Base-by-base conservation (phyloP, 2,888 invertebrate genomes). In the Lepidochitona cinerea region DNA sequence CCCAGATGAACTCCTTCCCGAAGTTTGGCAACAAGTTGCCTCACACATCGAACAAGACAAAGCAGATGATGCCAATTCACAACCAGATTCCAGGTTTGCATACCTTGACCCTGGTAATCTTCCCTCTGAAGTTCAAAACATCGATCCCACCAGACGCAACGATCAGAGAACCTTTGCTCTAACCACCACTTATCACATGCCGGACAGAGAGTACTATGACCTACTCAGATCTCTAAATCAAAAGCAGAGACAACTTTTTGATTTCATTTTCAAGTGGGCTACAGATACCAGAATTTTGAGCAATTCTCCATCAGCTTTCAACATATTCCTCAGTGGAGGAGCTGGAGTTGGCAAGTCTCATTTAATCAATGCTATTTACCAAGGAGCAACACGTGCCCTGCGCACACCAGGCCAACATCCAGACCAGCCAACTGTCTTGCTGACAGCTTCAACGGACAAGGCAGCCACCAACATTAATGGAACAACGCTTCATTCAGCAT, bases 381-480 rank as follows among this genome's bases (percentile, higher is more conserved):
- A 79, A 37, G 52, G 68, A 53, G 67, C 69, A 67, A 29, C 73
- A 6, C 37, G 72, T 26, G 65, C 49, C 35, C 69, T 75, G 35
- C 18, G 37, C 52, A 35, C 54, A 37, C 37, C 71, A 26, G 70
- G 72, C 14, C 37, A 75, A 29, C 33, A 32, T 5, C 67, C 75
- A n/a, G 71, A 73, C 35, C 29, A 75, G 49, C 75, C 75, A 29
- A 59, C 68, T 64, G 75, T 75, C n/a, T 36, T 75, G 52, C 53
- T 75, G 71, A 75, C 75, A 36, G 75, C 75, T 49, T 75, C 72
- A 9, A 75, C 71, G 52, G 68, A 72, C 37, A 75, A 71, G 64
- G 72, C 75, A 35, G 72, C 75, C 2, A 66, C 65, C 67, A 75
- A 75, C 65, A 75, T 75, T 18, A 68, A 75, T 75, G 75, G 71